Percentiles rank a stretch among this genome's conserved stretches.
Conservation (phyloP, 2,797 vertebrate species). For the Carcharodon carcharias region DNA sequence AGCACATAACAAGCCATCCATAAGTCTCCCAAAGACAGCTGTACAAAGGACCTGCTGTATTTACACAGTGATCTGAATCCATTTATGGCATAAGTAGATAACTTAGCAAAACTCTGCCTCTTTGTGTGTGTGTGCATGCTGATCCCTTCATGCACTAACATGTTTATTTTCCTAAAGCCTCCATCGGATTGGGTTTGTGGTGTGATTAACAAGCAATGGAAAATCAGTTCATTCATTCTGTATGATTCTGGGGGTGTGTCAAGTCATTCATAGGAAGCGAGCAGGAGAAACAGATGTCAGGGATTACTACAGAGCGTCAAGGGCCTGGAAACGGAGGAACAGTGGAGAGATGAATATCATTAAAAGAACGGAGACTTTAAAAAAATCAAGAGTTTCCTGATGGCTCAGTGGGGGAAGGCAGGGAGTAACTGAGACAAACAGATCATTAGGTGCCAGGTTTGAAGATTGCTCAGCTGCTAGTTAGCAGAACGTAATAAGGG, state of each 20-base stretch:
- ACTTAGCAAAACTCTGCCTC: neutral
- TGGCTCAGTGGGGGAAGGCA: neutral
- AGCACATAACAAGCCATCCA: neutral
- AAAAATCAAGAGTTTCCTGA: neutral
- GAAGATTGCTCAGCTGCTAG: neutral
- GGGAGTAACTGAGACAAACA: neutral
- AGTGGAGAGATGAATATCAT: neutral
- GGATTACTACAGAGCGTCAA: neutral
- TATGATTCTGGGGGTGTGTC: neutral
- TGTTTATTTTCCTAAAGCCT: slow-evolving; percentile 23
- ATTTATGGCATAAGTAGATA: neutral
- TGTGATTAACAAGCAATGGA: slow-evolving; percentile 2
- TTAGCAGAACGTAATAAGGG: neutral
- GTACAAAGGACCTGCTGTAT: slow-evolving; percentile 26
- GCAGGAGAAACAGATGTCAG: slow-evolving; percentile 1
- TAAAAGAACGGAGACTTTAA: neutral
- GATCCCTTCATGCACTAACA: slow-evolving; percentile 27
- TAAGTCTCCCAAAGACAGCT: slow-evolving; percentile 7
- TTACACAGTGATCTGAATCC: slow-evolving; percentile 9
- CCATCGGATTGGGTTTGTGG: neutral
- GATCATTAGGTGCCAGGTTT: neutral
- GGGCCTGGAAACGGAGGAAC: neutral
- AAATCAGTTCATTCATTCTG: slow-evolving; percentile 14
- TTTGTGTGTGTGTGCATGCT: neutral
- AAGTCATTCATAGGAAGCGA: neutral